phyloP scores from a whole-genome alignment of 2,113 vertebrate species.

The Varanus salvator region DNA sequence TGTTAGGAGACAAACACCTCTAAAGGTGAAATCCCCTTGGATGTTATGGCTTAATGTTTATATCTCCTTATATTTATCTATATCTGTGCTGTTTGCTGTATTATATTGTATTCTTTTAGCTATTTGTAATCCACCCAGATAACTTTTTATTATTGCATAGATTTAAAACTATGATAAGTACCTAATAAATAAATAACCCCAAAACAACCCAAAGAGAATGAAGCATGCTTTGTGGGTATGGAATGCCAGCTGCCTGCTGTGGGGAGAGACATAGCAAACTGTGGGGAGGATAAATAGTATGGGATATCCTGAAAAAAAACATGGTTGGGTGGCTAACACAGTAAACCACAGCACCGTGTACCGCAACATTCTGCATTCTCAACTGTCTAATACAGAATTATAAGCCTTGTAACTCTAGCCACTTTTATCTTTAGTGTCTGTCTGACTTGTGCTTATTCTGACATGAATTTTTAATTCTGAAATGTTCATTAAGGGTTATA shows the following conservation, averaged over 20 bases:
- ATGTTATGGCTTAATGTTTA: no score
- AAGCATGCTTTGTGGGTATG: neutral
- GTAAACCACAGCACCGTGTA: neutral
- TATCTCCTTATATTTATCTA: no score
- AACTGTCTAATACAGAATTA: neutral
- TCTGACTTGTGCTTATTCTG: neutral
- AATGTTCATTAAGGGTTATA: neutral
- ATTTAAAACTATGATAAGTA: no score
- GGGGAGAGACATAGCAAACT: no score
- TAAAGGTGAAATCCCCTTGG: no score
- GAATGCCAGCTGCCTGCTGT: no score
- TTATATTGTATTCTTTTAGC: no score
- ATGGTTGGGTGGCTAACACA: neutral
- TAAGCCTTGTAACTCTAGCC: neutral
- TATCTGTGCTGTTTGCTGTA: no score
- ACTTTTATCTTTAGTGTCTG: neutral
- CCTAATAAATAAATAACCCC: no score
- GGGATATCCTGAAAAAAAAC: neutral
- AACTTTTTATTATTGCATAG: no score
- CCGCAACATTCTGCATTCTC: neutral
- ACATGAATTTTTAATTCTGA: neutral
- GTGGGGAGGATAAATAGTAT: neutral
- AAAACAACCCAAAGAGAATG: neutral
- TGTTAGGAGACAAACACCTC: no score
- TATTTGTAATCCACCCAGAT: no score